Conservation (phyloP, 2,113 vertebrate genomes). For the Paratilapia polleni region DNA sequence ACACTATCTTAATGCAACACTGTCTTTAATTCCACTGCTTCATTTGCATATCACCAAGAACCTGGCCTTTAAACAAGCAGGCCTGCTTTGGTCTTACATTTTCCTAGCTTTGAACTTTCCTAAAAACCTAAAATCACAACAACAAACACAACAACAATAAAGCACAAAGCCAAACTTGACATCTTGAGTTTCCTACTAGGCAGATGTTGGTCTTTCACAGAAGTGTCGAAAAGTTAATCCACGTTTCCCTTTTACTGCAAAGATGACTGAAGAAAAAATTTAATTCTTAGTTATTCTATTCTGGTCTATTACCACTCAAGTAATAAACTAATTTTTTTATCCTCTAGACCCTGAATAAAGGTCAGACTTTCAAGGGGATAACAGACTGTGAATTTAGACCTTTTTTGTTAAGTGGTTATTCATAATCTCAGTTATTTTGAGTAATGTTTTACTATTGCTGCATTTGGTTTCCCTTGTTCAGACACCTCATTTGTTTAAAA, state of each 20-base stretch:
- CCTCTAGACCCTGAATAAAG: background rate
- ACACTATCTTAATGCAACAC: slow-evolving; percentile 13
- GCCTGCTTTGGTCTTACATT: background rate
- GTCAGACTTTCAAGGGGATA: background rate
- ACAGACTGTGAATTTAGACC: rapidly evolving
- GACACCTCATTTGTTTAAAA: too few species aligned
- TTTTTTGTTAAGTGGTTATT: background rate
- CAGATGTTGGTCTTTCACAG: background rate
- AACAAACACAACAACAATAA: too few species aligned
- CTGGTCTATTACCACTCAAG: background rate
- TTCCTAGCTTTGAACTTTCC: background rate
- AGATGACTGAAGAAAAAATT: background rate
- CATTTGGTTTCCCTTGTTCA: too few species aligned
- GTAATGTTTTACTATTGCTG: background rate
- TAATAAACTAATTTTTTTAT: background rate
- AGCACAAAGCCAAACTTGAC: background rate
- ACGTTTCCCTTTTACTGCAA: background rate
- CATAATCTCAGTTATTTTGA: background rate
- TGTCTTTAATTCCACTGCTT: slow-evolving; percentile 4
- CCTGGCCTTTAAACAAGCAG: background rate
- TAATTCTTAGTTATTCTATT: background rate
- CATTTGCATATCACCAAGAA: background rate
- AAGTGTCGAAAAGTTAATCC: background rate
- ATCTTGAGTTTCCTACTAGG: background rate
- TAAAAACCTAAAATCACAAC: background rate